Percentiles rank a stretch among this genome's conserved stretches.
phyloP scores from a whole-genome alignment of 2,113 vertebrate species.

The Meles meles region DNA sequence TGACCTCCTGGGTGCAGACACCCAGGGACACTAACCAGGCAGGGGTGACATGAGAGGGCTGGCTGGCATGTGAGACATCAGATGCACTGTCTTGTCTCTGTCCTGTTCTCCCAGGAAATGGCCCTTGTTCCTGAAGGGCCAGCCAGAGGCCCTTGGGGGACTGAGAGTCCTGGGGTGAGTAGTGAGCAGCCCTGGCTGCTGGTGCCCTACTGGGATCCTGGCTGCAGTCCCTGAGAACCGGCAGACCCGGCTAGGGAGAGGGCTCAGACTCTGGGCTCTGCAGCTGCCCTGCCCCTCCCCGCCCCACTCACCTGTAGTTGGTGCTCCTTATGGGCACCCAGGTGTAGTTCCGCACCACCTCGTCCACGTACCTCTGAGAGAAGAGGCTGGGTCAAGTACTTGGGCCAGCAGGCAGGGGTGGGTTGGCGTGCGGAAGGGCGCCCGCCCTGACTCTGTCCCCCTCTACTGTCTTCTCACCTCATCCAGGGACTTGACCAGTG shows the following conservation, averaged over 20 bases:
- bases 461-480: conserved; percentile 84
- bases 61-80: background rate
- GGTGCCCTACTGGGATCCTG: background rate
- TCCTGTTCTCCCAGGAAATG: background rate
- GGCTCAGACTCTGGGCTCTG: background rate
- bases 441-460: background rate
- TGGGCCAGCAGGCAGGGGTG: background rate
- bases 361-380: conserved; percentile 94
- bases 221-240: background rate
- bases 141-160: background rate
- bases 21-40: background rate
- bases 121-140: background rate
- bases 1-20: background rate
- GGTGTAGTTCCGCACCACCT: conserved; percentile 93
- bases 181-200: background rate
- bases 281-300: background rate
- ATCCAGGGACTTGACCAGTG: conserved; percentile 96
- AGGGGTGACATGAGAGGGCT: background rate
- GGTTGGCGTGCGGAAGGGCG: background rate
- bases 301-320: conserved; percentile 92
- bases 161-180: background rate
- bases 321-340: conserved; percentile 97
- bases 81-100: background rate
- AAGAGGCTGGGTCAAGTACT: conserved; percentile 61
- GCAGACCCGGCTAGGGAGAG: background rate